Evolutionary conservation across 2,888 invertebrate genomes (phyloP).

Genomic region (Hyles lineata): DNA sequence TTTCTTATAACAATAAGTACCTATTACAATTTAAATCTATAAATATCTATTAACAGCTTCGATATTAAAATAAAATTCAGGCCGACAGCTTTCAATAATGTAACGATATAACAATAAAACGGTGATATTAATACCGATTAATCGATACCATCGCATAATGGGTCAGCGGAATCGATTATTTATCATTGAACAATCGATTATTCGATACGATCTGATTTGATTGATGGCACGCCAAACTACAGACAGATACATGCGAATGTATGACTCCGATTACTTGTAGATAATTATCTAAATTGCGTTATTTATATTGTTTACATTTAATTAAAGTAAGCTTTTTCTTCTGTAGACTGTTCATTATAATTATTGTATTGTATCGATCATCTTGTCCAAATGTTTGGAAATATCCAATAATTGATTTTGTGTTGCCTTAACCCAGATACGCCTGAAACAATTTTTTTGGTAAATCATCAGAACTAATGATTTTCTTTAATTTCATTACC

Average conservation of each 20-base stretch:
- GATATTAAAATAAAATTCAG: background rate
- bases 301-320: conserved; percentile 3
- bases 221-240: conserved; percentile 30
- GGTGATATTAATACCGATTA: conserved; percentile 33
- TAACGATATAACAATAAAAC: background rate
- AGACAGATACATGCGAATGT: background rate
- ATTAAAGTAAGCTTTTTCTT: background rate
- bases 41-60: background rate
- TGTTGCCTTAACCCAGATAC: too few relatives aligned
- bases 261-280: background rate
- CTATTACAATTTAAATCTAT: background rate
- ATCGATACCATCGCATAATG: conserved; percentile 22
- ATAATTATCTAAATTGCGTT: conserved; percentile 1
- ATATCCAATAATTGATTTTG: too few relatives aligned
- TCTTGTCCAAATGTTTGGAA: background rate
- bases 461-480: too few relatives aligned
- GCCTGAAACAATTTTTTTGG: too few relatives aligned
- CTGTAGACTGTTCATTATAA: background rate
- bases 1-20: background rate
- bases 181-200: conserved; percentile 26
- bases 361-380: background rate
- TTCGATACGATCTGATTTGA: conserved; percentile 34
- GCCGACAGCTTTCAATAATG: background rate
- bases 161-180: conserved; percentile 10
- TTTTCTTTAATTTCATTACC: too few relatives aligned